These are phyloP conservation scores for Rhadina sibilatrix DNA, from an alignment of 2,113 vertebrate genomes.

Conservation along the genomic window DNA sequence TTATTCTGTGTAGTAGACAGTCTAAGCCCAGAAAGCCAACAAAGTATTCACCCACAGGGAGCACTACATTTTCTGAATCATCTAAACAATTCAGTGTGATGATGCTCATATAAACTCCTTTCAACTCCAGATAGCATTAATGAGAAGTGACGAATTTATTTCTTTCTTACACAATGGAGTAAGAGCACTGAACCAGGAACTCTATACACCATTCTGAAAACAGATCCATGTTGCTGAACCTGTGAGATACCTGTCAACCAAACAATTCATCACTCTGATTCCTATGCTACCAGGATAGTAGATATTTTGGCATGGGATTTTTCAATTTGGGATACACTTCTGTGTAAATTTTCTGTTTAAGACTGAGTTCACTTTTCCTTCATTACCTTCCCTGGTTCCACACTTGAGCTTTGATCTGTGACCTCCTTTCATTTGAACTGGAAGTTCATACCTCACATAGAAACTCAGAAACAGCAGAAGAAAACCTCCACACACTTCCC, in stretches of 20 bases:
- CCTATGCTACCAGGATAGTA: not conserved
- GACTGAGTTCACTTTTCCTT: not conserved
- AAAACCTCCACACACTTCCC: not conserved
- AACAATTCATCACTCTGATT: not conserved
- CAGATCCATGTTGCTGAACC: not conserved
- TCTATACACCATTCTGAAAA: not conserved
- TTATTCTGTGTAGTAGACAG: not conserved
- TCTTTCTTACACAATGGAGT: slow-evolving; percentile 3
- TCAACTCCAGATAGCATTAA: slow-evolving; percentile 19
- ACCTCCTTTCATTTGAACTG: not conserved
- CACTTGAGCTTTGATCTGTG: not conserved
- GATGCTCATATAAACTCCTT: slow-evolving; percentile 40
- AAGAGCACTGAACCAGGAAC: not conserved
- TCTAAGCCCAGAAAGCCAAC: not conserved
- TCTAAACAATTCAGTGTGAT: not conserved
- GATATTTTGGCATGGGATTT: not conserved
- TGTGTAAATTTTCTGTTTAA: not conserved
- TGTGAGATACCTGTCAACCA: not conserved
- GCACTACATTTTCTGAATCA: slow-evolving; percentile 23
- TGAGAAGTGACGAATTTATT: not conserved
- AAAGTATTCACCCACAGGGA: not conserved
- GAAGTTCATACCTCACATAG: not conserved
- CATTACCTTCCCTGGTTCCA: not conserved
- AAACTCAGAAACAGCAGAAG: not conserved
- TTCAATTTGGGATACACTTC: not conserved